phyloP scores from a whole-genome alignment of 1,140 invertebrate species.

The Cotesia vestalis region DNA sequence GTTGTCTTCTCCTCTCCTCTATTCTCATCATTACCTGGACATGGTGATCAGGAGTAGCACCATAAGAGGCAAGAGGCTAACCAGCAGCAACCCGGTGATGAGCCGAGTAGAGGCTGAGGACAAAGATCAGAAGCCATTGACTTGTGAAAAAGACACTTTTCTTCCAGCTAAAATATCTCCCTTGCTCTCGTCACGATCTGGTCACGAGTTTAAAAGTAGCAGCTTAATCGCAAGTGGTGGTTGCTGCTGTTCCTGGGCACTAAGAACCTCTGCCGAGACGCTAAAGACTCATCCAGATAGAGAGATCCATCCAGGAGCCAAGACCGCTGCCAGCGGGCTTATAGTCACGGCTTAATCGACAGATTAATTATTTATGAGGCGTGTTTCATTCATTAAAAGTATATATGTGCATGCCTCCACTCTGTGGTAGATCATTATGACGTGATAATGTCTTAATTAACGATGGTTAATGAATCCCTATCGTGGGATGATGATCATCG shows the following conservation, averaged over 20 bases:
- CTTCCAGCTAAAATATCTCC: background rate
- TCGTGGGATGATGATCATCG: constrained; percentile 54
- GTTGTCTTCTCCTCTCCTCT: too few species aligned
- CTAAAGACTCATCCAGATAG: constrained; percentile 3
- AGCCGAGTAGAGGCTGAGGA: constrained; percentile 1
- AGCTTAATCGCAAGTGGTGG: background rate
- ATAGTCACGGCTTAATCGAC: constrained; percentile 62
- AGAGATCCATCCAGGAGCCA: constrained; percentile 42
- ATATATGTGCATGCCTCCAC: constrained; percentile 36
- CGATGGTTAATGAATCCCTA: constrained; percentile 65
- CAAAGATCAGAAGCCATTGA: constrained; percentile 15
- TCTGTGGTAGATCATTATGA: constrained; percentile 63
- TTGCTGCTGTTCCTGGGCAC: background rate
- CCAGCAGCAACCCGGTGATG: background rate
- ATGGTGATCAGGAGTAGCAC: background rate
- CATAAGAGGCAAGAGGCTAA: background rate
- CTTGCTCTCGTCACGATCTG: constrained; percentile 18
- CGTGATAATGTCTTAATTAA: constrained; percentile 68
- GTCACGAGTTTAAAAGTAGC: background rate
- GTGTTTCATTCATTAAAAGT: constrained; percentile 66
- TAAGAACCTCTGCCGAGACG: background rate
- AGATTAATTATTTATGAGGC: constrained; percentile 68
- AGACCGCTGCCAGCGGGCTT: constrained; percentile 41
- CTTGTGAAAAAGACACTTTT: background rate
- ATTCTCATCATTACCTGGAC: background rate